These are phyloP conservation scores for Pangasius larnaudii DNA, from an alignment of 2,797 vertebrate genomes.

Conservation along the genomic window DNA sequence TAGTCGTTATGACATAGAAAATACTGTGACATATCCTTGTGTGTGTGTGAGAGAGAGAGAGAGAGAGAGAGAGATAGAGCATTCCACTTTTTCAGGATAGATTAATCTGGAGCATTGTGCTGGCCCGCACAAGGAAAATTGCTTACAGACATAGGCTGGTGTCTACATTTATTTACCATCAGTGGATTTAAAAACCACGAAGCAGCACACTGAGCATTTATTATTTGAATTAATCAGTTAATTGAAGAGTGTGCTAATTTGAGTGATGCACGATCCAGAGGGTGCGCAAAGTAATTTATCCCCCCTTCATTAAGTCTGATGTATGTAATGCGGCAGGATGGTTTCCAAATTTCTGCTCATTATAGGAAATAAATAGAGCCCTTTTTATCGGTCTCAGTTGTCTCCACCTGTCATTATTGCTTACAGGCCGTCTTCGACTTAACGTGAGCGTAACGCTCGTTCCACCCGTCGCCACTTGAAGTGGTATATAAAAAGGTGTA, in stretches of 20 bases:
- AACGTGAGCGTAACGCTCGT: too few species aligned
- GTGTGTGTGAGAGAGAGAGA: background rate
- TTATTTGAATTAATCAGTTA: constrained; percentile 20
- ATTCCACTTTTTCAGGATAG: background rate
- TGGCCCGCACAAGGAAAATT: background rate
- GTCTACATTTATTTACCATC: background rate
- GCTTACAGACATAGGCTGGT: background rate
- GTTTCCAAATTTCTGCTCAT: constrained; percentile 15
- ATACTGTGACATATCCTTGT: background rate
- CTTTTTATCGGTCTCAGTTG: background rate
- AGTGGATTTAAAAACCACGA: background rate
- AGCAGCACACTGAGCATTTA: background rate
- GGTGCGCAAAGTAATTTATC: background rate
- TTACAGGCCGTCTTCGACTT: background rate
- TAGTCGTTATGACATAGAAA: background rate
- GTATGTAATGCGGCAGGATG: constrained; percentile 9
- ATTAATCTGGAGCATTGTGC: background rate
- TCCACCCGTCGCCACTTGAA: background rate
- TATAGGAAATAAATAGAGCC: constrained; percentile 19
- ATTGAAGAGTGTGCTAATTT: background rate
- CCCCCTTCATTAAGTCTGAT: constrained; percentile 8
- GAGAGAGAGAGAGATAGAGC: background rate
- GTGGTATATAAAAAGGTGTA: too few species aligned
- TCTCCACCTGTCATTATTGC: constrained; percentile 1
- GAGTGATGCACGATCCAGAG: constrained; percentile 17